A percentile compares a stretch with the other conserved stretches of the same genome.
These are phyloP conservation scores for Cheilinus undulatus DNA, from an alignment of 2,113 vertebrate species.

Conservation along the genomic window DNA sequence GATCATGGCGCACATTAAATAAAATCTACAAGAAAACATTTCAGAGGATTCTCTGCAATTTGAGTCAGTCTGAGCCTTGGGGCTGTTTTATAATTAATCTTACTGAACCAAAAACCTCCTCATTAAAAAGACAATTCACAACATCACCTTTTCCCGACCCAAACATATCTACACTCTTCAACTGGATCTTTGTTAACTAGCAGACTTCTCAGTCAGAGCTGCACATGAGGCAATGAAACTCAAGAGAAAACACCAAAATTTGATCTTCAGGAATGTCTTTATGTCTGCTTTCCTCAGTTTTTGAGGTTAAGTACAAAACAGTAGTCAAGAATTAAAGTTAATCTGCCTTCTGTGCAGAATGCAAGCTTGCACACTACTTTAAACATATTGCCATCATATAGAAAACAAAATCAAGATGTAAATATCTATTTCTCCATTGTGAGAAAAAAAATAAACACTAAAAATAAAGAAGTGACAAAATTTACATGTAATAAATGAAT, in stretches of 20 bases:
- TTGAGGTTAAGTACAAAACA: not conserved
- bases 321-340: not conserved
- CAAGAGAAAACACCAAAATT: not conserved
- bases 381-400: no score
- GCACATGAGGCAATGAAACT: not conserved
- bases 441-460: no score
- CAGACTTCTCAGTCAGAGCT: not conserved
- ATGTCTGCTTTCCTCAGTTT: not conserved
- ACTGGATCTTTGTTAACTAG: not conserved
- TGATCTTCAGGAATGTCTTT: not conserved
- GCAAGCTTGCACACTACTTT: no score
- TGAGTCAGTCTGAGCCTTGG: no score
- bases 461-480: no score
- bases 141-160: not conserved
- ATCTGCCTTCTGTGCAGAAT: not conserved
- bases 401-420: no score
- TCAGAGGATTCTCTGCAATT: not conserved
- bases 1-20: not conserved
- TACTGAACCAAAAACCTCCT: not conserved
- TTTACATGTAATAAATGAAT: no score
- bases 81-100: not conserved
- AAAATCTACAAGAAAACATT: not conserved
- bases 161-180: not conserved
- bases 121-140: not conserved
- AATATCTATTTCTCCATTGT: no score